Percentiles rank a stretch among this genome's conserved stretches.
Evolutionary conservation across 2,113 vertebrate species (phyloP).

Genomic region (Myotis yumanensis): DNA sequence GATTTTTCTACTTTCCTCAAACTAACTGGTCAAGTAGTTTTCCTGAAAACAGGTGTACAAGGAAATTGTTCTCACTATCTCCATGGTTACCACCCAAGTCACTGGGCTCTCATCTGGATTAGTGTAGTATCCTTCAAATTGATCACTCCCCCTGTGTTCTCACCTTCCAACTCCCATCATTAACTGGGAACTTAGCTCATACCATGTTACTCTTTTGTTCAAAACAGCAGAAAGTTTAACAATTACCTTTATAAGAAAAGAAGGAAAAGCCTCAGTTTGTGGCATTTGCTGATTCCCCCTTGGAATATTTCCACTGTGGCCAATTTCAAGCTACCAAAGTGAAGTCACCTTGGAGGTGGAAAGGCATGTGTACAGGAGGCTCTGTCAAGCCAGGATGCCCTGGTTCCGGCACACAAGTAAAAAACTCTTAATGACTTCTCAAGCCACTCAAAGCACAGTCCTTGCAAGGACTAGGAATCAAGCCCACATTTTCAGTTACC

Average conservation of each 20-base stretch:
- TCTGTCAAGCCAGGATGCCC: too few species aligned
- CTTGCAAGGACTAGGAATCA: neutral
- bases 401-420: accelerated
- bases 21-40: neutral
- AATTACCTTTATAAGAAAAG: neutral
- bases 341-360: neutral
- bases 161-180: neutral
- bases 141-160: neutral
- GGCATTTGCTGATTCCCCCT: neutral
- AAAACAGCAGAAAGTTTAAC: neutral
- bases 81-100: neutral
- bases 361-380: neutral
- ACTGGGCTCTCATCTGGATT: neutral
- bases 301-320: neutral
- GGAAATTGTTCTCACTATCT: neutral
- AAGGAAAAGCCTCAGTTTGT: neutral
- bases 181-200: neutral
- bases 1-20: neutral
- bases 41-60: neutral
- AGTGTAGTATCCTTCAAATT: neutral
- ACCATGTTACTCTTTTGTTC: neutral
- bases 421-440: neutral
- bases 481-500: neutral
- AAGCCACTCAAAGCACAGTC: neutral
- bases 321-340: neutral